Evolutionary conservation across 2,888 invertebrate species (phyloP), one percentile per base, ranked within the genome.

Genomic region (Torymus auratus): DNA sequence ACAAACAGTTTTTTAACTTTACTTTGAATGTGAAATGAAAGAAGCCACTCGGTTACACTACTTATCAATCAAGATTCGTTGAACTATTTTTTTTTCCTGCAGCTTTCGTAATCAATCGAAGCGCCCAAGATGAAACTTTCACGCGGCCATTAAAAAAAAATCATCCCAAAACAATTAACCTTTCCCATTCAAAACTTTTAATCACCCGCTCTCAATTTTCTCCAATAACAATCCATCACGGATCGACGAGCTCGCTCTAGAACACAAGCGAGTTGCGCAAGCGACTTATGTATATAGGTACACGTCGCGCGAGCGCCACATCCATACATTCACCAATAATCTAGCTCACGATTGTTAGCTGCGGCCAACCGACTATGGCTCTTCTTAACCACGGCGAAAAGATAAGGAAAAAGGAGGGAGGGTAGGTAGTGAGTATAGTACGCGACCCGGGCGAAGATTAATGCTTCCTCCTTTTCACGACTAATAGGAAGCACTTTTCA

Each of bases 401-500:
- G 78, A 81, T 81, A 78, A 73, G 78, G 64, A 28, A 65, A 13
- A 10, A 41, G 7, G n/a, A n/a, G n/a, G n/a, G n/a, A n/a, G n/a
- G n/a, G n/a, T n/a, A n/a, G 28, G 28, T 3, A 28, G 28, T 28
- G 28, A 28, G 28, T 28, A 28, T 28, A 28, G n/a, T n/a, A n/a
- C 28, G 41, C 73, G 73, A 53, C 60, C 62, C 53, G 10, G 13
- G 53, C 58, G 53, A 78, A 67, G 74, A 81, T 81, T 81, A 81
- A 81, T 81, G 81, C 75, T 70, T 75, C 78, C 67, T 67, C 17
- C 78, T 67, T 74, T 81, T 70, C 78, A 15, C 72, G 64, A 79
- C 78, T 82, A 82, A 79, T 79, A 79, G 79, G 69, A 82, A 82
- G 78, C 82, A 72, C 71, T 82, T 82, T 82, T 82, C 67, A 82